These are phyloP conservation scores for Platycnemis pennipes DNA, from an alignment of 2,888 invertebrate genomes.

Conservation along the genomic window DNA sequence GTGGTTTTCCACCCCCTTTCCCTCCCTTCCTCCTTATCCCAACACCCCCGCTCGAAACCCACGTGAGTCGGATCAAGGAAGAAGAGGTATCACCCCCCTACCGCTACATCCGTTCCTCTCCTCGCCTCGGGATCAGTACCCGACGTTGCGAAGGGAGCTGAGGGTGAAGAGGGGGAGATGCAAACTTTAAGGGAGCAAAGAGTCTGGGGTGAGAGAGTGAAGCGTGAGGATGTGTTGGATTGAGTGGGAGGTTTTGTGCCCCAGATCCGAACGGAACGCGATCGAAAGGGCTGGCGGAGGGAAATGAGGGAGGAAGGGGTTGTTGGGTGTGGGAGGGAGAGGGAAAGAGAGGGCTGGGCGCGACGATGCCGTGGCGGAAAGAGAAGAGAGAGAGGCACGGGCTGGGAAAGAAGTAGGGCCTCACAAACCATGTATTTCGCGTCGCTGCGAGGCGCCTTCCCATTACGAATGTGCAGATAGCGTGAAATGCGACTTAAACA, in stretches of 20 bases:
- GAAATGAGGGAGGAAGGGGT: not conserved
- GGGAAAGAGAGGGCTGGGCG: no score
- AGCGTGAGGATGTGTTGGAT: not conserved
- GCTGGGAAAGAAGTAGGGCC: not conserved
- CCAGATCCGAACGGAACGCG: slow-evolving; percentile 21
- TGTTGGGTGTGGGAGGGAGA: not conserved
- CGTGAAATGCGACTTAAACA: slow-evolving; percentile 64
- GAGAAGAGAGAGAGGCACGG: not conserved
- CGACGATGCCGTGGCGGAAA: not conserved
- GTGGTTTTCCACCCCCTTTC: not conserved
- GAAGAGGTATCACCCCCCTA: not conserved
- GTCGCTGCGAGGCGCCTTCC: slow-evolving; percentile 50
- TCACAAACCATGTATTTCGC: slow-evolving; percentile 49
- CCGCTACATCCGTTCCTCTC: not conserved
- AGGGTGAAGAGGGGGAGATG: not conserved
- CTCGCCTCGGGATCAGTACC: not conserved
- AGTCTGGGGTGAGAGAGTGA: not conserved
- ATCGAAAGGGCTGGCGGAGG: not conserved
- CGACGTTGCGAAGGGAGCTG: not conserved
- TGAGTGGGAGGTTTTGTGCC: not conserved
- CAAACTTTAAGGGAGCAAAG: not conserved
- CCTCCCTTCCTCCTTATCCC: not conserved
- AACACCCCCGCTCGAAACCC: not conserved
- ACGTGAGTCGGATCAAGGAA: not conserved
- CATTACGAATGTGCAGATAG: slow-evolving; percentile 56